A percentile compares a stretch with the other conserved stretches of the same genome.
Evolutionary conservation across 2,888 invertebrate genomes (phyloP).

Genomic region (Congeria kusceri): DNA sequence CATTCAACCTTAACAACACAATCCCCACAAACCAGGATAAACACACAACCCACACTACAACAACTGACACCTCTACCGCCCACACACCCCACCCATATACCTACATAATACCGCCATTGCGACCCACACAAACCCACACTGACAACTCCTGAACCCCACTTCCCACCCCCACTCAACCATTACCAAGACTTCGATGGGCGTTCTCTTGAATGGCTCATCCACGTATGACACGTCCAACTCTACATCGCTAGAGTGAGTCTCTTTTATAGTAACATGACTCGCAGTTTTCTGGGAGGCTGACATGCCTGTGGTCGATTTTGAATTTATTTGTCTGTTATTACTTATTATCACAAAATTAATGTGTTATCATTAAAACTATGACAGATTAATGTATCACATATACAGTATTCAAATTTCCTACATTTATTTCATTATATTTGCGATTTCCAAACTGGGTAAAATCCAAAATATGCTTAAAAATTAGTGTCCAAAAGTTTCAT

Average conservation of each 20-base stretch:
- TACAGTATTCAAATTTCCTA: too few species aligned
- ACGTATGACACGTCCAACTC: conserved; percentile 25
- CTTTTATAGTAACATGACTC: not conserved
- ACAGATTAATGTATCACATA: too few species aligned
- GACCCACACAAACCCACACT: not conserved
- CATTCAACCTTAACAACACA: not conserved
- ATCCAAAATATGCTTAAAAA: too few species aligned
- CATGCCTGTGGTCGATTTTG: too few species aligned
- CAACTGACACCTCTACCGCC: not conserved
- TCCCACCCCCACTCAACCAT: not conserved
- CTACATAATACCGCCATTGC: not conserved
- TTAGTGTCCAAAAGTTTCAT: too few species aligned
- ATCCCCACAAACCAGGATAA: not conserved
- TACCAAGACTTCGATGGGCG: conserved; percentile 50
- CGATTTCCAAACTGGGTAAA: too few species aligned
- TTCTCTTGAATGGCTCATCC: conserved; percentile 28
- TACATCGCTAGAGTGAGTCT: conserved; percentile 2
- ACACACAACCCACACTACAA: not conserved
- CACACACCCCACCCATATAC: not conserved
- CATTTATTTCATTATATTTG: too few species aligned
- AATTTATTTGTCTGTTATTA: too few species aligned
- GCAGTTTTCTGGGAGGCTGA: not conserved
- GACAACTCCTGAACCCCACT: not conserved
- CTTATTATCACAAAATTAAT: too few species aligned
- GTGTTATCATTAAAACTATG: too few species aligned